Base-by-base conservation (phyloP, 2,888 invertebrate species). In the Cyclophora punctaria region DNA sequence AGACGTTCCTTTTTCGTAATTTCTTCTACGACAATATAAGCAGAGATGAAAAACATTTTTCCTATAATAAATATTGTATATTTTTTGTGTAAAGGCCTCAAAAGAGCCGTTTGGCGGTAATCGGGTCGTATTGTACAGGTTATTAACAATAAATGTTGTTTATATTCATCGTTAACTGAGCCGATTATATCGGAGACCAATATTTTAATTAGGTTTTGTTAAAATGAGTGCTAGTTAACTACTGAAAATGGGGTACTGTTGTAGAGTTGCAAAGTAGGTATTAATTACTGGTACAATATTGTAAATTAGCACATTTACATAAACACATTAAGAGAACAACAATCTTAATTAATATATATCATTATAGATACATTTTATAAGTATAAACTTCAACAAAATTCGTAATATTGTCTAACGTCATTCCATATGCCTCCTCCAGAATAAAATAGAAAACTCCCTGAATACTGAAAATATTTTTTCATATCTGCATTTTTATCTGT, bases 21-120 rank as follows among this genome's bases (percentile, higher is more conserved):
- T 72, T 70, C 69, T 62, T 59, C 65, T 67, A 64, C 66, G 73
- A 75, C 71, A 71, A 73, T 72, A 73, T 74, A 71, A 61, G 67
- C 57, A 58, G 58, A 62, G 58, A 58, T 59, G 64, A 68, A 73
- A 69, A 73, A 66, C 55, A 67, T 63, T 61, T 67, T 62, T 53
- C 52, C 51, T 51, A 55, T 37, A 5, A 37, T 37, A 37, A 37
- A 37, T 37, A 37, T 52, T 55, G 57, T 59, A 51, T 50, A 51
- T 51, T 47, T 51, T 48, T 64, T 59, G 56, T 59, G 58, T 60
- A 53, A 62, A 55, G 50, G 44, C 52, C 64, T 63, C 60, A 65
- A 67, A 67, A 67, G 54, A 60, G 53, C 48, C 44, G 59, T 63
- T 62, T 59, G 63, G 56, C 48, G 54, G 51, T 53, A 69, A 70